Percentiles rank a stretch among this genome's conserved stretches.
Evolutionary conservation across 2,888 invertebrate species (phyloP).

Genomic region (Drosophila neutralis): DNA sequence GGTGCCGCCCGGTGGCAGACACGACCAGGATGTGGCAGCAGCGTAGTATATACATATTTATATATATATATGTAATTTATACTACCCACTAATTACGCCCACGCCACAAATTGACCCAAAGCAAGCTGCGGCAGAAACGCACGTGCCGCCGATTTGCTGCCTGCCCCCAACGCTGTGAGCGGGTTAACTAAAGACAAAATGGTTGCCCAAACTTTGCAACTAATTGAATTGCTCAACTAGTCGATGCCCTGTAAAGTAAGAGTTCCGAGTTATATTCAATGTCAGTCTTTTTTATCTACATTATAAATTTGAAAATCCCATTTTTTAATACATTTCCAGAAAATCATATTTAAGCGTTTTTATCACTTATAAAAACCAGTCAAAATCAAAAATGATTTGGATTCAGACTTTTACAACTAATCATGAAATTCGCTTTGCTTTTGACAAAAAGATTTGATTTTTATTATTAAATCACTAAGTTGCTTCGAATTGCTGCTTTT

Average conservation of each 20-base stretch:
- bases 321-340: no score
- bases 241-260: conserved; percentile 17
- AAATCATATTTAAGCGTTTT: no score
- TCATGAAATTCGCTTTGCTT: not conserved
- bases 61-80: conserved; percentile 22
- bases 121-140: conserved; percentile 30
- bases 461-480: not conserved
- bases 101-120: conserved; percentile 56
- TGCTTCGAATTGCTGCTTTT: not conserved
- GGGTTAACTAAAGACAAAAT: conserved; percentile 46
- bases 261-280: no score
- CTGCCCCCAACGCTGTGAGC: conserved; percentile 15
- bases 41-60: conserved; percentile 10
- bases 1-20: conserved; percentile 73
- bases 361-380: not conserved
- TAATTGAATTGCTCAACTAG: not conserved
- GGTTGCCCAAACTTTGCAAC: conserved; percentile 28
- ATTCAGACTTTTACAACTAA: not conserved
- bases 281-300: not conserved
- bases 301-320: not conserved
- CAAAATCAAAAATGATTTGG: not conserved
- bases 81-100: conserved; percentile 57
- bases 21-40: conserved; percentile 47
- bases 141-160: conserved; percentile 51
- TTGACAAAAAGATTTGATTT: not conserved